Evolutionary conservation across 2,888 invertebrate species (phyloP).

Genomic region (Campoletis raptor): DNA sequence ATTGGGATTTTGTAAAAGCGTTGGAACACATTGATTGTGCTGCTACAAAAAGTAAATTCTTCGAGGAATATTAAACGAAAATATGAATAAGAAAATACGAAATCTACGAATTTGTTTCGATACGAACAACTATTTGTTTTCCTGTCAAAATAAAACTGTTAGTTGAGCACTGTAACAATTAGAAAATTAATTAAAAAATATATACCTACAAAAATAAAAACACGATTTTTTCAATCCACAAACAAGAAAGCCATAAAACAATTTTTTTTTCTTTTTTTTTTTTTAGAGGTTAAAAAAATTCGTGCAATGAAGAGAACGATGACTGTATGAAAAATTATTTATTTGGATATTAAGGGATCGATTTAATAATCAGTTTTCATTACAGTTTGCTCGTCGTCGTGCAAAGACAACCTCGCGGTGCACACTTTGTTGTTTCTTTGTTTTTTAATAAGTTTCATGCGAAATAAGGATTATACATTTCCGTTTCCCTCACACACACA

Average conservation of each 20-base stretch:
- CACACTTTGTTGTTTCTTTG: slow-evolving; percentile 38
- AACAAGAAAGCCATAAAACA: background rate
- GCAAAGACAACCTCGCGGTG: slow-evolving; percentile 41
- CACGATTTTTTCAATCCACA: background rate
- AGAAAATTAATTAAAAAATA: slow-evolving; percentile 35
- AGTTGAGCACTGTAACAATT: slow-evolving; percentile 52
- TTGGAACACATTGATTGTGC: background rate
- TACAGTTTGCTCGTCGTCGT: slow-evolving; percentile 54
- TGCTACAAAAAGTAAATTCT: background rate
- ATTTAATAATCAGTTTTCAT: slow-evolving; percentile 60
- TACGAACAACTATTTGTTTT: slow-evolving; percentile 17
- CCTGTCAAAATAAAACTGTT: slow-evolving; percentile 22
- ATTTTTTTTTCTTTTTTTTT: background rate
- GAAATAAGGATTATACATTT: slow-evolving; percentile 57
- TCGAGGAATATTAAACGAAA: background rate
- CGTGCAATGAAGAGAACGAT: slow-evolving; percentile 53
- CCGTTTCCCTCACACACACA: slow-evolving; percentile 52
- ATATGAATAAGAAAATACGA: background rate
- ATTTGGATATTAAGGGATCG: slow-evolving; percentile 72
- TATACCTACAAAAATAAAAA: background rate
- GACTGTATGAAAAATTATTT: slow-evolving; percentile 78
- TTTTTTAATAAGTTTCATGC: slow-evolving; percentile 45
- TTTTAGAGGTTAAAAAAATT: slow-evolving; percentile 17
- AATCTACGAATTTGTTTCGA: background rate
- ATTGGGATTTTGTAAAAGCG: slow-evolving; percentile 36